These are phyloP conservation scores for Psophia crepitans DNA, from an alignment of 2,113 vertebrate genomes.

Conservation along the genomic window DNA sequence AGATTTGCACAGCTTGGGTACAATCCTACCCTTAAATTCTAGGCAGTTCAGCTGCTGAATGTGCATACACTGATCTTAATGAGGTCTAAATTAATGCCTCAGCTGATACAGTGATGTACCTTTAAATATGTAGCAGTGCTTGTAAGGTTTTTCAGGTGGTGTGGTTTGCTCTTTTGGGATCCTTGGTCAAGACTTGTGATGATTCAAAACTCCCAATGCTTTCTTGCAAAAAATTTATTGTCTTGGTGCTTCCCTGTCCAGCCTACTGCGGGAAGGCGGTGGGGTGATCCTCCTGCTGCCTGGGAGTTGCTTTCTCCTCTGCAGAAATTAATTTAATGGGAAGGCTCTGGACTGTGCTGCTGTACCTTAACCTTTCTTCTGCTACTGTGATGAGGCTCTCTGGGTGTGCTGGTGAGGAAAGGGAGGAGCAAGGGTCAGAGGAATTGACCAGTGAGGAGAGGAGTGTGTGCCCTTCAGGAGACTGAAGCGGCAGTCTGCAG, in stretches of 20 bases:
- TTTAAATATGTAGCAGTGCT: not conserved
- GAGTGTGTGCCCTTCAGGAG: fast-evolving
- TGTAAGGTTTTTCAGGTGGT: not conserved
- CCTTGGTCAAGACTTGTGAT: not conserved
- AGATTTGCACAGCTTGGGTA: not conserved
- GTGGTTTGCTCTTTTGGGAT: not conserved
- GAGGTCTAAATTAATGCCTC: not conserved
- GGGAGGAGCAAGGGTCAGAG: not conserved
- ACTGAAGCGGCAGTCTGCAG: not conserved
- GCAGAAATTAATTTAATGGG: not conserved
- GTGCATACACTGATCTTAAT: not conserved
- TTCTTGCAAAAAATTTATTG: not conserved
- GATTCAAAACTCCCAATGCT: not conserved
- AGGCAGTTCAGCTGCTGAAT: not conserved
- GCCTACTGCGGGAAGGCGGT: not conserved
- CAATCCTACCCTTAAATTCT: not conserved
- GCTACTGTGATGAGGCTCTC: not conserved
- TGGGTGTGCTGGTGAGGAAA: not conserved
- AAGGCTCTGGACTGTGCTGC: not conserved
- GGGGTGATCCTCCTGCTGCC: not conserved
- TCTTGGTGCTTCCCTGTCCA: not conserved
- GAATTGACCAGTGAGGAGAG: not conserved
- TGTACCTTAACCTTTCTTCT: not conserved
- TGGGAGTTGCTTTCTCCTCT: not conserved
- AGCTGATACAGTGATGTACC: not conserved